Evolutionary conservation across 2,888 invertebrate species (phyloP).

Genomic region (Glyphotaelius pellucidus): DNA sequence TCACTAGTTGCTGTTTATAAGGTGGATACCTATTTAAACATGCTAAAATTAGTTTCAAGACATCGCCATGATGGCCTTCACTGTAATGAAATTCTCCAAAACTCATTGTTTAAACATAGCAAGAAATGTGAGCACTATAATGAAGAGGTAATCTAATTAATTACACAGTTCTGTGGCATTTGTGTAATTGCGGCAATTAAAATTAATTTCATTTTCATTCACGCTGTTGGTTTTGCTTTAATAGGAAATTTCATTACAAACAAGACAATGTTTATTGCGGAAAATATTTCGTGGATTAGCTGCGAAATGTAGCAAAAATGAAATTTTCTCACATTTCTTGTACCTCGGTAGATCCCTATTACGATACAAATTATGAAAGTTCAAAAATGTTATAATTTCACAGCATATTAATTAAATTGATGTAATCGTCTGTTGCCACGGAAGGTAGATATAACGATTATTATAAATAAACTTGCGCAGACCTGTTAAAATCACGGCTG

Average conservation of each 20-base stretch:
- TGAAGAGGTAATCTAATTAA: conserved; percentile 33
- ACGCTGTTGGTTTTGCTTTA: conserved; percentile 16
- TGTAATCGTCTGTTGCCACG: not conserved
- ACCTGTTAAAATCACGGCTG: too few species aligned
- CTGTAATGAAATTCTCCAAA: not conserved
- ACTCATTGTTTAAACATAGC: not conserved
- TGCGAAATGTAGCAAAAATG: conserved; percentile 17
- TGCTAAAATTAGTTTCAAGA: not conserved
- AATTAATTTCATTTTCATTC: conserved; percentile 41
- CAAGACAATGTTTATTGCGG: conserved; percentile 19
- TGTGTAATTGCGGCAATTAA: conserved; percentile 42
- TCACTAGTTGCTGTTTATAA: not conserved
- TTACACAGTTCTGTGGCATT: conserved; percentile 10
- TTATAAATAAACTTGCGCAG: not conserved
- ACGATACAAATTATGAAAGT: not conserved
- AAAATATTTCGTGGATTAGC: not conserved
- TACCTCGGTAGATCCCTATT: not conserved
- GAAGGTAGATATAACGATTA: not conserved
- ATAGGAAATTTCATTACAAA: conserved; percentile 34
- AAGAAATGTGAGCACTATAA: not conserved
- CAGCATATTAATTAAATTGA: not conserved
- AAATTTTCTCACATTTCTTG: conserved; percentile 35
- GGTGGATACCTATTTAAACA: not conserved
- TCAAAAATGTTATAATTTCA: not conserved
- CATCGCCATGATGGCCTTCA: not conserved